Evolutionary conservation across 2,888 invertebrate species (phyloP).

Genomic region (Drosophila seclusa): DNA sequence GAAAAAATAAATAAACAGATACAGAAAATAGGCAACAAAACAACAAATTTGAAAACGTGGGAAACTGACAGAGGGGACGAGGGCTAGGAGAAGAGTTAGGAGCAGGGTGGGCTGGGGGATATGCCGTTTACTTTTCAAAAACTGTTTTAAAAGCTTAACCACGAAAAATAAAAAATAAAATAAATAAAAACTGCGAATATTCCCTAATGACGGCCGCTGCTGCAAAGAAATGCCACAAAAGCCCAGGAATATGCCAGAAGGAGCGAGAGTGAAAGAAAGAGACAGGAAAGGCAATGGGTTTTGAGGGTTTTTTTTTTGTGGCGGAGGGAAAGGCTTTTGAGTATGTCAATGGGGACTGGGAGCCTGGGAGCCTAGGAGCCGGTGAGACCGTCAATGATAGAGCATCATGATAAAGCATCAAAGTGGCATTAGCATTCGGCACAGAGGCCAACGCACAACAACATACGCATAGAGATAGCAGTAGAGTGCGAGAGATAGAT

Average conservation of each 20-base stretch:
- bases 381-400: slow-evolving; percentile 47
- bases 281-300: slow-evolving; percentile 5
- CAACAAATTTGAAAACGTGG: slow-evolving; percentile 28
- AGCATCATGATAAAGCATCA: slow-evolving; percentile 54
- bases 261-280: neutral
- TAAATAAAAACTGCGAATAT: slow-evolving; percentile 69
- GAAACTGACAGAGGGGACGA: neutral
- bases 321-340: too few relatives aligned
- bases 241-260: slow-evolving; percentile 23
- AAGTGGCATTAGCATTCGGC: slow-evolving; percentile 41
- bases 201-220: slow-evolving; percentile 74
- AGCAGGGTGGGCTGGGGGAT: neutral
- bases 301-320: neutral
- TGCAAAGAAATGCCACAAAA: slow-evolving; percentile 40
- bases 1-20: slow-evolving; percentile 25
- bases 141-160: slow-evolving; percentile 81
- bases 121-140: slow-evolving; percentile 69
- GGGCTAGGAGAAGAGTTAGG: neutral
- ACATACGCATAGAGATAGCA: slow-evolving; percentile 18
- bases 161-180: slow-evolving; percentile 30
- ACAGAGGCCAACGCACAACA: slow-evolving; percentile 20
- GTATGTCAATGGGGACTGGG: slow-evolving; percentile 25
- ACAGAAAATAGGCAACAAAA: slow-evolving; percentile 53
- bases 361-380: neutral
- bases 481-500: neutral